phyloP scores from a whole-genome alignment of 2,113 vertebrate genomes.

The Ploceus nigricollis region DNA sequence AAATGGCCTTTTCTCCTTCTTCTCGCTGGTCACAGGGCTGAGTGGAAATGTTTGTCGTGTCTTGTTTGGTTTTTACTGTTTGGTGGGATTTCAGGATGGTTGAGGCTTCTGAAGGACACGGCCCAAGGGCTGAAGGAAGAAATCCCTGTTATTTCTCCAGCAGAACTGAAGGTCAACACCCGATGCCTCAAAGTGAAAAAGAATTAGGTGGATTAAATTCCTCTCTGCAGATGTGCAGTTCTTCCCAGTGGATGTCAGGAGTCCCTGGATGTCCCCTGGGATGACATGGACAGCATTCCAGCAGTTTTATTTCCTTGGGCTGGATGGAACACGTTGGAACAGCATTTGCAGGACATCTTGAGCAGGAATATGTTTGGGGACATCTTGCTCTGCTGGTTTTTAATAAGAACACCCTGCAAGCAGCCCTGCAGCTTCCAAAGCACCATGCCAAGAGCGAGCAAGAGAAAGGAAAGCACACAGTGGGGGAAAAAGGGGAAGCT shows the following conservation, averaged over 20 bases:
- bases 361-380: constrained; percentile 34
- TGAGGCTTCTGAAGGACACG: background rate
- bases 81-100: background rate
- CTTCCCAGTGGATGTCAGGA: background rate
- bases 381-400: background rate
- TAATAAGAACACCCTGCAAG: constrained; percentile 20
- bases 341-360: constrained; percentile 1
- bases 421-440: constrained; percentile 38
- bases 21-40: background rate
- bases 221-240: background rate
- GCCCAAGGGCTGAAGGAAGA: background rate
- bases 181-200: accelerated
- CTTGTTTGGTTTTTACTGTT: background rate
- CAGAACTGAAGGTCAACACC: background rate
- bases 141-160: background rate
- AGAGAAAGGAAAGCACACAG: constrained; percentile 20
- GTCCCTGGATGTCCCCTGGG: background rate
- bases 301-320: constrained; percentile 29
- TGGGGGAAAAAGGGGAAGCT: background rate
- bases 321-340: background rate
- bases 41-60: background rate
- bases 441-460: constrained; percentile 26
- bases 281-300: background rate
- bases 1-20: background rate
- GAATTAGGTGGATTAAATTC: background rate